Conservation (phyloP, 2,113 vertebrate species). For the Irena cyanogastra region DNA sequence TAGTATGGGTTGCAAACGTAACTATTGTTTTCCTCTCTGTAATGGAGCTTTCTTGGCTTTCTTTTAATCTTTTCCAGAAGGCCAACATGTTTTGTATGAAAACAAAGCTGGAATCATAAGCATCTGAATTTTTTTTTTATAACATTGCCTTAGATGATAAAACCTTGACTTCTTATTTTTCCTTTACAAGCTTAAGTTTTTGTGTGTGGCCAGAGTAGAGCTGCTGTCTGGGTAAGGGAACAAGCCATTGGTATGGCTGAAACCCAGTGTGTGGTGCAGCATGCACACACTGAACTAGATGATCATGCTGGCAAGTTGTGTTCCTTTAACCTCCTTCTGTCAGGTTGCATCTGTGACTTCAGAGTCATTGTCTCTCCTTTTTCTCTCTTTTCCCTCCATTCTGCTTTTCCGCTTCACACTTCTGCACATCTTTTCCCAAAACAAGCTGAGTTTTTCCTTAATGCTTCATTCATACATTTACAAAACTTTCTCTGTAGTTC, state of each 20-base stretch:
- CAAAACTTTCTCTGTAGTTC: background rate
- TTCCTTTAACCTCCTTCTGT: background rate
- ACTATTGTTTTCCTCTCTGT: slow-evolving; percentile 66
- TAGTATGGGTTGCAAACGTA: slow-evolving; percentile 67
- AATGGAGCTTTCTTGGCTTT: slow-evolving; percentile 64
- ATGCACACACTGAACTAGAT: rapidly evolving
- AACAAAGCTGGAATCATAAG: slow-evolving; percentile 47
- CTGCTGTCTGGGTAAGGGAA: background rate
- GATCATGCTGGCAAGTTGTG: background rate
- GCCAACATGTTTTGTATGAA: slow-evolving; percentile 49
- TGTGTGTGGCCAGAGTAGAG: background rate
- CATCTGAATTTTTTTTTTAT: slow-evolving; percentile 10
- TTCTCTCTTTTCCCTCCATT: background rate
- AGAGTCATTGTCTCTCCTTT: background rate
- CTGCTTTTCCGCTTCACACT: background rate
- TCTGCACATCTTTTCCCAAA: background rate
- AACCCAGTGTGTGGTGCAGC: background rate
- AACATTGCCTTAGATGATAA: slow-evolving; percentile 11
- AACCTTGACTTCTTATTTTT: background rate
- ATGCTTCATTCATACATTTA: background rate
- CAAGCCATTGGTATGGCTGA: background rate
- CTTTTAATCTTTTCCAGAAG: slow-evolving; percentile 73
- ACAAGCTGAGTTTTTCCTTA: background rate
- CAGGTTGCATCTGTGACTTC: background rate
- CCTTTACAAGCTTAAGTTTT: background rate